Evolutionary conservation across 2,113 vertebrate genomes (phyloP).

Genomic region (Zosterops hypoxanthus): DNA sequence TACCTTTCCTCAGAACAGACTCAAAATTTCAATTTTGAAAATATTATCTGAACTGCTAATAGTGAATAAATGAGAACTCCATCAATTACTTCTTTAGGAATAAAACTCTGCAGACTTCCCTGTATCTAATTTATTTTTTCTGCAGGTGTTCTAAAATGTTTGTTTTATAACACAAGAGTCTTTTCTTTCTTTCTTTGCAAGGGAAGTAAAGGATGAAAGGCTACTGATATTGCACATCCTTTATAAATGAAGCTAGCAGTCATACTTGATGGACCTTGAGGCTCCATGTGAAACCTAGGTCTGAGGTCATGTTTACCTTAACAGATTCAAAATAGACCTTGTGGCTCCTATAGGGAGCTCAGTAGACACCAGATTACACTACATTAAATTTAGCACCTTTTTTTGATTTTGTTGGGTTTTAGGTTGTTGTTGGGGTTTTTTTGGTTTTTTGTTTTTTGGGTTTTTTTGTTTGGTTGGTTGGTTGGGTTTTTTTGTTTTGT

Average conservation of each 20-base stretch:
- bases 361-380: neutral
- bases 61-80: neutral
- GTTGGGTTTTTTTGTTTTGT: neutral
- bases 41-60: neutral
- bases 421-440: neutral
- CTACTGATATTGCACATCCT: neutral
- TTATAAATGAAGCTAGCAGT: neutral
- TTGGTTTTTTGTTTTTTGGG: too few species aligned
- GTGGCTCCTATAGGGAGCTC: neutral
- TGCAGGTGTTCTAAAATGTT: neutral
- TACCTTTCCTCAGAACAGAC: neutral
- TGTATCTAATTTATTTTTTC: neutral
- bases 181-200: neutral
- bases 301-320: neutral
- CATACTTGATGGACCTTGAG: neutral
- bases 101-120: neutral
- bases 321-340: neutral
- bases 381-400: neutral
- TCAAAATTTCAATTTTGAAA: neutral
- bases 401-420: too few species aligned
- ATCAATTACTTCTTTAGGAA: neutral
- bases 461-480: neutral
- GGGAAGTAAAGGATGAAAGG: neutral
- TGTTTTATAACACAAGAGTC: neutral
- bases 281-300: neutral